Base-by-base conservation (phyloP, 2,888 invertebrate species). In the Drosophila eohydei region DNA sequence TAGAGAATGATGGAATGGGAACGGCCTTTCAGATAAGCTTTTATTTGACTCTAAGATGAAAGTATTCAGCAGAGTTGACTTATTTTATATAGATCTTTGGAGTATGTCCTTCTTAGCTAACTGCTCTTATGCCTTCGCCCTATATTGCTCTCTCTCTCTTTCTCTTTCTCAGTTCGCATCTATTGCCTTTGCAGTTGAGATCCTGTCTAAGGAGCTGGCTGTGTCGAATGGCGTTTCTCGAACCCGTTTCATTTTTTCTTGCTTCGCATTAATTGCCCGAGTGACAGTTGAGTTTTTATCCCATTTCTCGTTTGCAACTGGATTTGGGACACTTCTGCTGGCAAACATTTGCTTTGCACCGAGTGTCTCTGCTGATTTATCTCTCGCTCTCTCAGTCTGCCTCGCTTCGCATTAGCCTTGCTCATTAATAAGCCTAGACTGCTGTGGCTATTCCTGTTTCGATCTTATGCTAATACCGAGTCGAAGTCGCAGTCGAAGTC, bases 251-350 rank as follows among this genome's bases (percentile, higher is more conserved):
- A 12, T 16, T 16, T 16, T 32, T 48, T 2, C 5, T n/a, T 80
- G 88, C 80, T 84, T 81, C 83, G 81, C 78, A 81, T 81, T 81
- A 84, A 90, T 87, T 89, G 70, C 71, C 73, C 62, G 73, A 26
- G 21, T 59, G 56, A 11, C 43, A 40, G 36, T 59, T 52, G 14
- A 9, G 40, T 56, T 55, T 34, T 41, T 21, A 14, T 44, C 44
- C 41, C 50, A 14, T 32, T 55, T 32, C 55, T 61, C 16, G 36
- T 16, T 9, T n/a, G 11, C 50, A 75, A 70, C 70, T 80, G 77
- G 80, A 75, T 77, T 75, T 51, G 64, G 80, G 75, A 77, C 64
- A 75, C 65, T 57, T 34, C 62, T 36, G 36, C 51, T 48, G 30
- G 30, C 52, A 26, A 72, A 70, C 83, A 70, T 80, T 83, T 76